Conservation (phyloP, 2,797 vertebrate species). For the Pseudochirops corinnae region DNA sequence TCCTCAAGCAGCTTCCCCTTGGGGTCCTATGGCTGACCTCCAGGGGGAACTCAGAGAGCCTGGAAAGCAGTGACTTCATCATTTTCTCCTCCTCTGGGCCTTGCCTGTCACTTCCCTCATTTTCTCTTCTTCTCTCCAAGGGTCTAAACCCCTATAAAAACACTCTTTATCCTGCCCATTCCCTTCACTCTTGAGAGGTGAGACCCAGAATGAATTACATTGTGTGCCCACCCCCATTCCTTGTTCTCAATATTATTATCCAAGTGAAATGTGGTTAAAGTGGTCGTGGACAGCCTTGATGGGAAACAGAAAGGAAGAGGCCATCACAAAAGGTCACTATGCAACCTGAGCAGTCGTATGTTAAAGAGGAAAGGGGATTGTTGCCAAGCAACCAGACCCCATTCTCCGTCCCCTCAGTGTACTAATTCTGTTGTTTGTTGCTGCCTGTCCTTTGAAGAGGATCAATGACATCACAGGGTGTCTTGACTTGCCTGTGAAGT, state of each 20-base stretch:
- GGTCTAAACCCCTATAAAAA: not conserved
- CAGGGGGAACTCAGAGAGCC: not conserved
- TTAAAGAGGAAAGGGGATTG: not conserved
- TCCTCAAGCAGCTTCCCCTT: conserved; percentile 59
- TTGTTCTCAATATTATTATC: not conserved
- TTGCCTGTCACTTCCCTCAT: not conserved
- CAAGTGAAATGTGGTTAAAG: not conserved
- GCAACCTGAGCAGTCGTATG: not conserved
- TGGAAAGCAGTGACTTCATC: not conserved
- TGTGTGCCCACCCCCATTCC: not conserved
- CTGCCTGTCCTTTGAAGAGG: too few species aligned
- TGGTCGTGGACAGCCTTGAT: not conserved
- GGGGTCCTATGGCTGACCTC: conserved; percentile 31
- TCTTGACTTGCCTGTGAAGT: too few species aligned
- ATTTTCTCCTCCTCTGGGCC: not conserved
- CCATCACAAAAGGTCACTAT: not conserved
- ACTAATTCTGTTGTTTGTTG: not conserved
- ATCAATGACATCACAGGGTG: too few species aligned
- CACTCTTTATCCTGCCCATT: not conserved
- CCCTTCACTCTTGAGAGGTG: not conserved
- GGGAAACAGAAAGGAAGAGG: not conserved
- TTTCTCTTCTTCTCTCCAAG: not conserved
- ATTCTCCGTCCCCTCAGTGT: not conserved
- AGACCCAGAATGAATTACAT: not conserved
- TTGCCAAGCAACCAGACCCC: not conserved